These are phyloP conservation scores for Rhegmatorhina hoffmannsi DNA, from an alignment of 2,113 vertebrate species.

Conservation along the genomic window DNA sequence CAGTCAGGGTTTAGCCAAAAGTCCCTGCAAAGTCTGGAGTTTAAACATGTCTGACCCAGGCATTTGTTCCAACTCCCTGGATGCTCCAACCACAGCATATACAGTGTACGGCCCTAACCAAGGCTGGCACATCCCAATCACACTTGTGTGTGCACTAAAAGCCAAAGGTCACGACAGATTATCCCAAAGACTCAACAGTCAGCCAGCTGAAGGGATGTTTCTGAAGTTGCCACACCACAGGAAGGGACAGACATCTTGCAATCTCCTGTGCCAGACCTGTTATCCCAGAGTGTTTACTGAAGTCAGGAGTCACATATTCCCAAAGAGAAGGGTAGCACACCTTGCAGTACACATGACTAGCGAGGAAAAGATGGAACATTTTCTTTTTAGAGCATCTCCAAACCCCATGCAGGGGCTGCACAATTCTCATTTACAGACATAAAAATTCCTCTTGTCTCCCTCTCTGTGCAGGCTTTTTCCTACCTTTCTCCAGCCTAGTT, in stretches of 20 bases:
- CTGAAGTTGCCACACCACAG: conserved; percentile 15
- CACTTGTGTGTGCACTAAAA: neutral
- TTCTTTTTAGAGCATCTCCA: neutral
- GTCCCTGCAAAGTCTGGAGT: neutral
- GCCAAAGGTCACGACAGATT: neutral
- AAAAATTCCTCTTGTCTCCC: neutral
- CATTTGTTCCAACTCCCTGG: neutral
- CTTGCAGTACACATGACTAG: neutral
- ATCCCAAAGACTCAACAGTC: neutral
- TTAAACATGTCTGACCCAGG: neutral
- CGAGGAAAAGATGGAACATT: neutral
- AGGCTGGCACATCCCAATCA: conserved; percentile 16
- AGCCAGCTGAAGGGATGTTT: neutral
- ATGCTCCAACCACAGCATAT: neutral
- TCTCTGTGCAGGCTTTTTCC: neutral
- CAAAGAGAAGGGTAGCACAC: neutral
- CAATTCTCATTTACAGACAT: neutral
- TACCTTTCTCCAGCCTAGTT: neutral
- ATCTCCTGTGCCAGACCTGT: conserved; percentile 23
- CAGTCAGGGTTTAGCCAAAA: conserved; percentile 10
- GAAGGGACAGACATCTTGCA: conserved; percentile 25
- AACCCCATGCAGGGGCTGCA: neutral
- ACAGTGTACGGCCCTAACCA: neutral
- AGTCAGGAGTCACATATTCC: neutral
- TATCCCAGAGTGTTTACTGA: neutral